phyloP scores from a whole-genome alignment of 2,888 invertebrate species.

The Volucella inanis region DNA sequence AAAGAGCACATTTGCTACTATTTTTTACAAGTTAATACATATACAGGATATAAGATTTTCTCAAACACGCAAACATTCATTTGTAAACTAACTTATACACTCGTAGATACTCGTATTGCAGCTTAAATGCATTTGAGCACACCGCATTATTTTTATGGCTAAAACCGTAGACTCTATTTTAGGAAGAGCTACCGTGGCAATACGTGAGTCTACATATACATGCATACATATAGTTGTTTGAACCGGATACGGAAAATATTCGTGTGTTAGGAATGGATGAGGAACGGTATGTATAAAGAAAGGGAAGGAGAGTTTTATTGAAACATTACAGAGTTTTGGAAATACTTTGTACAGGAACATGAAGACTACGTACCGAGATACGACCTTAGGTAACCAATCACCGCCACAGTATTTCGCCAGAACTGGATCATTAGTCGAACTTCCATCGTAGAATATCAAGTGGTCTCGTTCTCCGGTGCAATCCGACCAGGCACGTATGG shows the following conservation, averaged over 20 bases:
- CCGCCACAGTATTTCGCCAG: conserved; percentile 95
- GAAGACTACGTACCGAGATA: conserved; percentile 84
- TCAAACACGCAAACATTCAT: background rate
- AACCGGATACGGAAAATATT: conserved; percentile 40
- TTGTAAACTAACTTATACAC: background rate
- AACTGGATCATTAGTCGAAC: conserved; percentile 91
- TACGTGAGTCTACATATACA: conserved; percentile 57
- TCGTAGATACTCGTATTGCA: conserved; percentile 9
- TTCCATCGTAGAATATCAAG: conserved; percentile 93
- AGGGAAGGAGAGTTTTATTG: conserved; percentile 37
- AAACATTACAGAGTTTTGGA: conserved; percentile 61
- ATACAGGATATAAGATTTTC: background rate
- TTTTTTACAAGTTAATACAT: background rate
- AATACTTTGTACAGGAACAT: conserved; percentile 37
- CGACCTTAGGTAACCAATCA: conserved; percentile 91
- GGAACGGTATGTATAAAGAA: conserved; percentile 2
- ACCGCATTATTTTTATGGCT: conserved; percentile 75
- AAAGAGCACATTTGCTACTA: conserved; percentile 30
- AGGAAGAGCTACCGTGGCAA: conserved; percentile 32
- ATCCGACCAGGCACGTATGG: conserved; percentile 90
- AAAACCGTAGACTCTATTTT: conserved; percentile 67
- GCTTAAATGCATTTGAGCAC: conserved; percentile 67
- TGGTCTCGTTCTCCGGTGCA: conserved; percentile 92
- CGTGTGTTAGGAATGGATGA: conserved; percentile 8
- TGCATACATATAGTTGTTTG: conserved; percentile 11